Conservation (phyloP, 2,888 invertebrate species). For the Amphiduros pacificus region DNA sequence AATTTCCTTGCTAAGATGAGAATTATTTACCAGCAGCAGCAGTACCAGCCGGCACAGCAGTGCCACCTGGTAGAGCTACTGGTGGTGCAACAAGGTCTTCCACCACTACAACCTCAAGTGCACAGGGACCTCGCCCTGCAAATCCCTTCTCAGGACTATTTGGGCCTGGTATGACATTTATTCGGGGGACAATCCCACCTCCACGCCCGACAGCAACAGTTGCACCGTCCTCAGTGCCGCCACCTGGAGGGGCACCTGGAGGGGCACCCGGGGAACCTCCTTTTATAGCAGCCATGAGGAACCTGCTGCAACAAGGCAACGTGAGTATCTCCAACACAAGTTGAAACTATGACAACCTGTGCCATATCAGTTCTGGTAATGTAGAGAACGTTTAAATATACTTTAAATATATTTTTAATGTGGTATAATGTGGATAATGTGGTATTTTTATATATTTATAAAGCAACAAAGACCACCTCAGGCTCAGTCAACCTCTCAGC, state of each 20-base stretch:
- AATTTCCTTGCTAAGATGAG: too few relatives aligned
- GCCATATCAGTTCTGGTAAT: too few relatives aligned
- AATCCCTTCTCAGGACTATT: conserved; percentile 2
- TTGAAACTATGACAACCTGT: too few relatives aligned
- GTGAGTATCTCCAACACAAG: too few relatives aligned
- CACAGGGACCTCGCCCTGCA: background rate
- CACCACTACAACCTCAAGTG: background rate
- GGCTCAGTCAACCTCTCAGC: background rate
- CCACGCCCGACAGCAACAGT: background rate
- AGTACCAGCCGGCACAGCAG: background rate
- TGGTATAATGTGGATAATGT: too few relatives aligned
- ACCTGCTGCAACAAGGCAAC: conserved; percentile 32
- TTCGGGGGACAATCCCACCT: background rate
- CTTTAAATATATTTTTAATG: too few relatives aligned
- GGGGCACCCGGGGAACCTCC: conserved; percentile 17
- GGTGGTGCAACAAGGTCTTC: too few relatives aligned
- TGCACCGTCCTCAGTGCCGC: background rate
- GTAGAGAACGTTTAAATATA: too few relatives aligned
- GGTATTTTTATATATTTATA: conserved; percentile 2
- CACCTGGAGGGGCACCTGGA: background rate
- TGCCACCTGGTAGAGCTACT: too few relatives aligned
- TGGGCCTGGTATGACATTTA: background rate
- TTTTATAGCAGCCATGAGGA: conserved; percentile 34
- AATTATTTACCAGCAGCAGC: too few relatives aligned
- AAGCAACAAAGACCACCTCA: background rate